Evolutionary conservation across 2,888 invertebrate genomes (phyloP), one percentile per base, ranked within the genome.

Genomic region (Helleia helle): DNA sequence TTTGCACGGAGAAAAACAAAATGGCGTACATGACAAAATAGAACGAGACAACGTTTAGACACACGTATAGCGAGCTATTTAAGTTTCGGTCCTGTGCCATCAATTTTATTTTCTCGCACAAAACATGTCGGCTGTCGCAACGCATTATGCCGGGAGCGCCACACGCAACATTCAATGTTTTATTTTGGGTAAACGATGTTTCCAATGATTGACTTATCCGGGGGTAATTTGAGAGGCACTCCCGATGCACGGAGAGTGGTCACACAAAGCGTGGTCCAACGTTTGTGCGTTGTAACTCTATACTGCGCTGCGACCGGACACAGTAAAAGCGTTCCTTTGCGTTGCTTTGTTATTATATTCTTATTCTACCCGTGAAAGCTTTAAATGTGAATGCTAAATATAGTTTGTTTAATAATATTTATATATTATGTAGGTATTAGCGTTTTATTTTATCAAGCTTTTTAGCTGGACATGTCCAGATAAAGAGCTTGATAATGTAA

Each of bases 171-270:
- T 80, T 75, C 62, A 66, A 67, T 60, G 76, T 81, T 83, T 83
- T 84, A 83, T 83, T 84, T 83, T 68, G 61, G 74, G 71, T 63
- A 68, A 77, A 51, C 46, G 55, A 79, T 72, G 80, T 73, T 71
- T 73, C 71, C 64, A 81, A 76, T 84, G 84, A 84, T 84, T 84
- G 84, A 84, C 83, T 84, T 84, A 83, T 84, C 84, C 84, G 79
- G 83, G 72, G 61, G 84, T 81, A 84, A 84, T 80, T 69, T 71
- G 83, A 84, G 81, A 81, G 79, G 70, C 70, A 65, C 79, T 77
- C 72, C 53, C 52, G 53, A 49, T 44, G 29, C 30, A 24, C 29
- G 30, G 30, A 27, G 51, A 50, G 46, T 50, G 54, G 51, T 47
- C 46, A 49, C 51, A 46, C 48, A 47, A 46, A 41, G 51, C 46